Conservation (phyloP, 2,113 vertebrate species). For the Lontra canadensis region DNA sequence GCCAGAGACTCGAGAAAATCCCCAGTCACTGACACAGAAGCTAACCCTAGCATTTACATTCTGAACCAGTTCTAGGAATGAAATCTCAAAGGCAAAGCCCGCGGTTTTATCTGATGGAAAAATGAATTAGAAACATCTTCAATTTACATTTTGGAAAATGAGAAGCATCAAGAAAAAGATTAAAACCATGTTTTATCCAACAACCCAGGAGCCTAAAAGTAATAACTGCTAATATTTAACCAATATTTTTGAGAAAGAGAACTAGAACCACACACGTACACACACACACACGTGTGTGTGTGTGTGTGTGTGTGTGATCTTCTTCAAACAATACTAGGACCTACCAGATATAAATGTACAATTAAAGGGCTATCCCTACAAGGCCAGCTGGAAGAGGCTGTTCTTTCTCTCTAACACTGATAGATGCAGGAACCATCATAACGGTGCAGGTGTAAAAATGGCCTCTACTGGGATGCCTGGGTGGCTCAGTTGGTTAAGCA, state of each 20-base stretch:
- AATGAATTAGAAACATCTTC: constrained; percentile 42
- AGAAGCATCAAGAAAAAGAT: not conserved
- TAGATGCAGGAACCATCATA: not conserved
- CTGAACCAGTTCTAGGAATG: not conserved
- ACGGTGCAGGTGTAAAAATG: not conserved
- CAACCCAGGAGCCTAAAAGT: not conserved
- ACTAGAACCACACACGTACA: accelerated
- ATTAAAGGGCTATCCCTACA: not conserved
- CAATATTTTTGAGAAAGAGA: not conserved
- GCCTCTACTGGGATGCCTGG: too few species aligned
- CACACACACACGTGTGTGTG: not conserved
- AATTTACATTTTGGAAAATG: constrained; percentile 54
- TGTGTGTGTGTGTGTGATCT: not conserved
- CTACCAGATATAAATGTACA: not conserved
- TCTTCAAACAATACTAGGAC: not conserved
- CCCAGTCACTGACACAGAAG: not conserved
- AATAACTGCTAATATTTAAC: not conserved
- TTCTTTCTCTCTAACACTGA: not conserved
- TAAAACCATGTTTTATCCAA: not conserved
- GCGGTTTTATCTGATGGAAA: constrained; percentile 25
- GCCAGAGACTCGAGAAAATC: not conserved
- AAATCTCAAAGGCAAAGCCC: not conserved
- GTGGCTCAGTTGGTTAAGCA: too few species aligned
- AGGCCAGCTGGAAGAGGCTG: not conserved
- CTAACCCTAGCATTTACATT: not conserved